phyloP scores from a whole-genome alignment of 2,888 invertebrate species.

The Eutolmus rufibarbis region DNA sequence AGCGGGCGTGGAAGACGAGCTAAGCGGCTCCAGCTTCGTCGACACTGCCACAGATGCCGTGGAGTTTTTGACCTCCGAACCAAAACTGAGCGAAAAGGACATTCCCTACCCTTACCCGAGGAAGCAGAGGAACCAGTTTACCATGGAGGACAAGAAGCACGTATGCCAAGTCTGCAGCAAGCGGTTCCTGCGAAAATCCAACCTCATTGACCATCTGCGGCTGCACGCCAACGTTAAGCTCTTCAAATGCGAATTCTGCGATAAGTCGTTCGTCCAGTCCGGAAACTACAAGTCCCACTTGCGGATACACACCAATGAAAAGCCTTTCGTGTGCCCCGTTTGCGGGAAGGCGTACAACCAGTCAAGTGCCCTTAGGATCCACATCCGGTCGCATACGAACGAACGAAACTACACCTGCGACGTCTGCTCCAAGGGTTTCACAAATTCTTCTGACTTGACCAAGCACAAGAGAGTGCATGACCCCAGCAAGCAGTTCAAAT shows the following conservation, averaged over 20 bases:
- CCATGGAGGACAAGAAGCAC: conserved; percentile 27
- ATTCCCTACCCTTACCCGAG: neutral
- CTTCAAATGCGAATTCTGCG: conserved; percentile 51
- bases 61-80: neutral
- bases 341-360: conserved; percentile 51
- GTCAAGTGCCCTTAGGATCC: conserved; percentile 51
- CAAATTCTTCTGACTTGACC: conserved; percentile 50
- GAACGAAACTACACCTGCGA: conserved; percentile 51
- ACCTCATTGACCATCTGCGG: conserved; percentile 51
- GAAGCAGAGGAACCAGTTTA: neutral
- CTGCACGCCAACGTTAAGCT: conserved; percentile 52
- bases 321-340: conserved; percentile 49
- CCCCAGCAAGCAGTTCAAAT: conserved; percentile 47
- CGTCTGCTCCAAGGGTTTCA: conserved; percentile 50
- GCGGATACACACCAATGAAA: conserved; percentile 52
- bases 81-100: neutral
- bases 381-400: conserved; percentile 51
- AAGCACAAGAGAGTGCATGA: conserved; percentile 51
- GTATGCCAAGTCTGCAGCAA: conserved; percentile 51
- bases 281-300: conserved; percentile 52
- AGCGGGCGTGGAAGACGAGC: neutral
- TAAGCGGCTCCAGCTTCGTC: neutral
- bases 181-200: conserved; percentile 50
- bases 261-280: conserved; percentile 52
- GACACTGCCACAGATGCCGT: neutral